Conservation (phyloP, 2,113 vertebrate genomes). For the Pachyramphus minor region DNA sequence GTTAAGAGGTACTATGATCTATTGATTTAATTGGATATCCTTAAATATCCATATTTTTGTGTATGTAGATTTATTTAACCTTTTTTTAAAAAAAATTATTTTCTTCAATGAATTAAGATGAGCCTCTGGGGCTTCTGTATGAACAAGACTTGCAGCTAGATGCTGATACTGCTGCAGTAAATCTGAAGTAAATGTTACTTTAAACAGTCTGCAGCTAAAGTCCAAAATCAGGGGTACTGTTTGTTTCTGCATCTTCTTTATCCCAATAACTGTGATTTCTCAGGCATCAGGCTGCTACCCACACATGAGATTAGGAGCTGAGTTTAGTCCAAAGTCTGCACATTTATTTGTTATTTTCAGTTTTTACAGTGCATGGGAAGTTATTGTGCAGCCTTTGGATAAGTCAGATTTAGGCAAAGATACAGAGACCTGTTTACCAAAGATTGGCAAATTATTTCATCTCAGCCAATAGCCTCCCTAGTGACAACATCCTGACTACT, state of each 20-base stretch:
- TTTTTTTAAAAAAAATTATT: background rate
- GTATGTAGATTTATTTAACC: background rate
- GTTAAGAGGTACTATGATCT: background rate
- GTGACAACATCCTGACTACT: background rate
- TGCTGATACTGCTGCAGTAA: background rate
- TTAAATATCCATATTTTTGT: background rate
- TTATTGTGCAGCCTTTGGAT: background rate
- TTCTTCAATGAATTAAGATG: background rate
- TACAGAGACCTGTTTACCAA: conserved; percentile 20
- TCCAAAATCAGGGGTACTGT: background rate
- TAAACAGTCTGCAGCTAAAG: background rate
- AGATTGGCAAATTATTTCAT: background rate
- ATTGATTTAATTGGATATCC: background rate
- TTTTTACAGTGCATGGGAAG: background rate
- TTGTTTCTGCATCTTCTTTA: background rate
- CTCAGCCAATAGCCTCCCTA: conserved; percentile 1
- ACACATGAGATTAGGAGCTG: background rate
- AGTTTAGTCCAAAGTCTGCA: background rate
- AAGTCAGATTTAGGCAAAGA: background rate
- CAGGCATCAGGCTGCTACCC: background rate
- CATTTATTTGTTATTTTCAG: background rate
- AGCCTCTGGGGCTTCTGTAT: background rate
- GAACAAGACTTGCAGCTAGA: background rate
- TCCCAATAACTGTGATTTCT: background rate
- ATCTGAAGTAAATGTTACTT: background rate